Conservation (phyloP, 2,888 invertebrate species). For the Ditula angustiorana region DNA sequence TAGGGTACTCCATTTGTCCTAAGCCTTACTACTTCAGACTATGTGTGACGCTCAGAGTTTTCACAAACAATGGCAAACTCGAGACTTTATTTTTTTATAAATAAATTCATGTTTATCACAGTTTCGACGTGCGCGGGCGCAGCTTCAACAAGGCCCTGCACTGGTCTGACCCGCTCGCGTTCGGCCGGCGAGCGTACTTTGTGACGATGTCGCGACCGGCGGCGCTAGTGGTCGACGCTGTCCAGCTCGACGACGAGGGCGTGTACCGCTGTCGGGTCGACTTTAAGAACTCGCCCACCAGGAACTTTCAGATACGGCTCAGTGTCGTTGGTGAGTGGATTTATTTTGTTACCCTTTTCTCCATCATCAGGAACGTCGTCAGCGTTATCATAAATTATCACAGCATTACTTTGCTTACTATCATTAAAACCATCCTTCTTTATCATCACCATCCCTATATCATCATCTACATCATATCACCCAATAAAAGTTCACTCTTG, state of each 20-base stretch:
- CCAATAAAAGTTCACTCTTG: no score
- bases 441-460: no score
- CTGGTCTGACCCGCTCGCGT: conserved; percentile 93
- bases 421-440: no score
- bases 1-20: no score
- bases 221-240: conserved; percentile 91
- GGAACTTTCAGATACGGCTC: conserved; percentile 94
- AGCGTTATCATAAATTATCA: no score
- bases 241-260: conserved; percentile 94
- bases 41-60: no score
- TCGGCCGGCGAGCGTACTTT: conserved; percentile 94
- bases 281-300: conserved; percentile 94
- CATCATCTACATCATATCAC: no score
- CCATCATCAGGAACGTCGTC: not conserved
- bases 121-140: conserved; percentile 94
- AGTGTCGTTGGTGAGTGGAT: conserved; percentile 93
- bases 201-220: conserved; percentile 92
- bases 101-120: conserved; percentile 64
- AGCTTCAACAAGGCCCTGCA: conserved; percentile 92
- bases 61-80: no score
- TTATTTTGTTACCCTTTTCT: no score
- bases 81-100: no score
- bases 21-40: no score
- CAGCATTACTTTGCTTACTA: no score
- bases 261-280: conserved; percentile 95